These are phyloP conservation scores for Ctenoplectra terminalis DNA, from an alignment of 1,140 invertebrate species.

Conservation along the genomic window DNA sequence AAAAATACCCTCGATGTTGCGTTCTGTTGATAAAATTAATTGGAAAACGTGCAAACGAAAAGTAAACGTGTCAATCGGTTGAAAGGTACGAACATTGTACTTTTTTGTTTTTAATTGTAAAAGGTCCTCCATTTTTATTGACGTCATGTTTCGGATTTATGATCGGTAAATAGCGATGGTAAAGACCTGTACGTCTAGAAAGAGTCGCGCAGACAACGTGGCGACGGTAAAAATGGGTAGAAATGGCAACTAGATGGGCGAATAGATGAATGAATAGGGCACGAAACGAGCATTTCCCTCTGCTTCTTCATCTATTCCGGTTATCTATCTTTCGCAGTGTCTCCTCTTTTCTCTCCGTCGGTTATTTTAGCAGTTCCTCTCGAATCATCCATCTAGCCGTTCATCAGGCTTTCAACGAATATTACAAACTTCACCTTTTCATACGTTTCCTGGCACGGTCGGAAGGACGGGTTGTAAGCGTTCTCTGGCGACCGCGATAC, in stretches of 20 bases:
- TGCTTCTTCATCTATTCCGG: slow-evolving; percentile 24
- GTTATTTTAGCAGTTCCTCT: slow-evolving; percentile 55
- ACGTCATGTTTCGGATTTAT: slow-evolving; percentile 1
- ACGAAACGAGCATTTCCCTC: slow-evolving; percentile 23
- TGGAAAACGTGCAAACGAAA: background rate
- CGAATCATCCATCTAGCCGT: slow-evolving; percentile 61
- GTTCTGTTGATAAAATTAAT: background rate
- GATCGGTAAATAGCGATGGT: background rate
- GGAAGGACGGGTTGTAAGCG: slow-evolving; percentile 36
- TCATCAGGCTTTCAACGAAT: slow-evolving; percentile 67
- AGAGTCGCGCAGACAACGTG: background rate
- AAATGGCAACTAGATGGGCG: background rate
- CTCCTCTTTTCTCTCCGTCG: slow-evolving; percentile 1
- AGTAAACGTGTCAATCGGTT: background rate
- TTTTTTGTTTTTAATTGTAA: background rate
- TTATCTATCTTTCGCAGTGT: slow-evolving; percentile 39
- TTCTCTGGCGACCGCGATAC: slow-evolving; percentile 23
- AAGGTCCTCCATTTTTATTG: background rate
- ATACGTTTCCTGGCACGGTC: slow-evolving; percentile 54
- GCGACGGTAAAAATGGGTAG: background rate
- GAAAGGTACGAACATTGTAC: background rate
- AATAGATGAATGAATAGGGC: slow-evolving; percentile 37
- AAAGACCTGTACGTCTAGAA: background rate
- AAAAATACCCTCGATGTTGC: background rate
- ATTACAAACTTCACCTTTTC: slow-evolving; percentile 70